These are phyloP conservation scores for Lamellibrachia columna DNA, from an alignment of 2,888 invertebrate species.

Conservation along the genomic window DNA sequence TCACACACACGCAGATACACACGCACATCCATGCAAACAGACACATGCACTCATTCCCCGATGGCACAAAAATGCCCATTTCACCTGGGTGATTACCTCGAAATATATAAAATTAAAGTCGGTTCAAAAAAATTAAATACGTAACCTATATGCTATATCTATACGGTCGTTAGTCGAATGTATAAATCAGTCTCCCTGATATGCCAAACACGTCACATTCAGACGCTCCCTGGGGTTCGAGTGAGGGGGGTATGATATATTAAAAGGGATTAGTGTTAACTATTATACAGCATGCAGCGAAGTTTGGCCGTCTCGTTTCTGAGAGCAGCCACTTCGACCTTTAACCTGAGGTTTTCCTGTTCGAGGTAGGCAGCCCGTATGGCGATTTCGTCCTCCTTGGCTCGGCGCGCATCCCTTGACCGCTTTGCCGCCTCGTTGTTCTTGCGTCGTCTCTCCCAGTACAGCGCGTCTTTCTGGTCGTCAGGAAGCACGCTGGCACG, in stretches of 20 bases:
- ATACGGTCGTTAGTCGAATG: not conserved
- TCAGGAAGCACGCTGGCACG: slow-evolving; percentile 60
- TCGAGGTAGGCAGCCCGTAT: slow-evolving; percentile 87
- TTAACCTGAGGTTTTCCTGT: slow-evolving; percentile 83
- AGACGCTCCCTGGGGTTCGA: not conserved
- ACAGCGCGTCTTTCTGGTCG: slow-evolving; percentile 78
- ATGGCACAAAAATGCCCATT: slow-evolving; percentile 11
- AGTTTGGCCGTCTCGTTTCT: slow-evolving; percentile 74
- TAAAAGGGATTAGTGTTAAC: slow-evolving; percentile 36
- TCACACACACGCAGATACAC: not conserved
- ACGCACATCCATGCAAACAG: not conserved
- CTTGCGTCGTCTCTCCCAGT: slow-evolving; percentile 85
- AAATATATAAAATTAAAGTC: slow-evolving; percentile 2
- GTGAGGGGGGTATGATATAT: not conserved
- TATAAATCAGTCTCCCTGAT: slow-evolving; percentile 1
- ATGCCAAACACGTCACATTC: slow-evolving; percentile 1
- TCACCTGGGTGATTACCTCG: not conserved
- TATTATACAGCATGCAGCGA: slow-evolving; percentile 68
- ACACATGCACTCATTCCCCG: not conserved
- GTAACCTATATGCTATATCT: not conserved
- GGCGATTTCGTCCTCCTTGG: slow-evolving; percentile 91
- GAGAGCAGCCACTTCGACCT: slow-evolving; percentile 75
- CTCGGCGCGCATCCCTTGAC: slow-evolving; percentile 86
- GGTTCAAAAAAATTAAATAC: slow-evolving; percentile 11
- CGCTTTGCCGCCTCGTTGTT: slow-evolving; percentile 96